Evolutionary conservation across 2,113 vertebrate species (phyloP).

Genomic region (Geococcyx californianus): DNA sequence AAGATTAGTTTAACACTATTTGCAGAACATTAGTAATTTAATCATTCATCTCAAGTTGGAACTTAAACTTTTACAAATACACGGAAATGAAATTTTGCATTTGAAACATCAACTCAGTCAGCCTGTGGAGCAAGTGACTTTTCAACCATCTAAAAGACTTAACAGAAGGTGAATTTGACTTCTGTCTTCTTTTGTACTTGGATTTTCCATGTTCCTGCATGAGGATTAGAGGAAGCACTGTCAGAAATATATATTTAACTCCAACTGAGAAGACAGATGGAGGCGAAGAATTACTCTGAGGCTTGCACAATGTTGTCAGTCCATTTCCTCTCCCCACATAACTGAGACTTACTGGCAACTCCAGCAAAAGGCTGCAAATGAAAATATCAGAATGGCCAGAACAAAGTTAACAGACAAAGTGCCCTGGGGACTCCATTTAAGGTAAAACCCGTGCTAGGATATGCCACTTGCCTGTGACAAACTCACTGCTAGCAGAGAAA

Average conservation of each 20-base stretch:
- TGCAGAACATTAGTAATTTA: background rate
- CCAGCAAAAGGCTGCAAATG: background rate
- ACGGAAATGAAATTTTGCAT: background rate
- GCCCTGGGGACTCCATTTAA: background rate
- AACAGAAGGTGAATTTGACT: background rate
- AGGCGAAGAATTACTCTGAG: background rate
- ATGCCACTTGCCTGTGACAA: background rate
- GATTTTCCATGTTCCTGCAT: background rate
- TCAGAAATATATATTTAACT: background rate
- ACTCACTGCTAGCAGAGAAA: background rate
- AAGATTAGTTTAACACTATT: background rate
- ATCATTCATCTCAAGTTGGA: background rate
- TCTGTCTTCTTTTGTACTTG: fast-evolving
- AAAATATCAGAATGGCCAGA: background rate
- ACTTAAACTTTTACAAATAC: background rate
- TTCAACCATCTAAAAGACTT: fast-evolving
- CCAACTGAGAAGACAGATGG: background rate
- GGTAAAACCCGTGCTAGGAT: background rate
- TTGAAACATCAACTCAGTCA: background rate
- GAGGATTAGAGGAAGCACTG: background rate
- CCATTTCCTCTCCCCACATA: background rate
- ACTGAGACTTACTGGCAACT: background rate
- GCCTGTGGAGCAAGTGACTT: background rate
- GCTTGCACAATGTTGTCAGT: fast-evolving
- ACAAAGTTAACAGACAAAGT: background rate